These are phyloP conservation scores for Tipula vernalis DNA, from an alignment of 2,888 invertebrate species.

Conservation along the genomic window DNA sequence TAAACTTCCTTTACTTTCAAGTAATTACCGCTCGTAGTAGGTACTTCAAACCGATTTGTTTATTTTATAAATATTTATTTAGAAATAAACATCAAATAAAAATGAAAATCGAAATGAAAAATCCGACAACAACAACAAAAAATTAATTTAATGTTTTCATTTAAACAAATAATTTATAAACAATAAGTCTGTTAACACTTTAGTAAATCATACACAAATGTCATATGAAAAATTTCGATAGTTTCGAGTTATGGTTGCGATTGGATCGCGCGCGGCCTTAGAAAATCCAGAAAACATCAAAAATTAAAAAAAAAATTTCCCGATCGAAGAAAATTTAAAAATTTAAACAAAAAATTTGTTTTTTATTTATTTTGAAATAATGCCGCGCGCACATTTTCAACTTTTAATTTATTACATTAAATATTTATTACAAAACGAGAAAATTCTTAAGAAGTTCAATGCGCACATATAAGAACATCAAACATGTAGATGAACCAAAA, in stretches of 20 bases:
- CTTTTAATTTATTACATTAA: neutral
- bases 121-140: neutral
- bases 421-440: neutral
- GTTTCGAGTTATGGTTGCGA: neutral
- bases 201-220: neutral
- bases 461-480: neutral
- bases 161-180: neutral
- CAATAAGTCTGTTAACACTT: neutral
- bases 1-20: neutral
- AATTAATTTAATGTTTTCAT: constrained; percentile 4
- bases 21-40: neutral
- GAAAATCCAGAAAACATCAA: neutral
- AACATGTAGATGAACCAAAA: neutral
- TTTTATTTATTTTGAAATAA: neutral
- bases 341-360: neutral
- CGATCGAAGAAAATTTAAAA: neutral
- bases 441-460: neutral
- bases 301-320: neutral
- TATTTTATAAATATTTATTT: constrained; percentile 4
- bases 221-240: neutral
- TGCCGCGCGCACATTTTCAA: neutral
- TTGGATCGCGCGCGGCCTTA: neutral
- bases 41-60: neutral
- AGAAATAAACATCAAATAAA: neutral
- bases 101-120: neutral